Evolutionary conservation across 64 coral and sea anemone genomes (phyloP), one percentile per base, ranked within the genome.

Genomic region (Porites lutea): DNA sequence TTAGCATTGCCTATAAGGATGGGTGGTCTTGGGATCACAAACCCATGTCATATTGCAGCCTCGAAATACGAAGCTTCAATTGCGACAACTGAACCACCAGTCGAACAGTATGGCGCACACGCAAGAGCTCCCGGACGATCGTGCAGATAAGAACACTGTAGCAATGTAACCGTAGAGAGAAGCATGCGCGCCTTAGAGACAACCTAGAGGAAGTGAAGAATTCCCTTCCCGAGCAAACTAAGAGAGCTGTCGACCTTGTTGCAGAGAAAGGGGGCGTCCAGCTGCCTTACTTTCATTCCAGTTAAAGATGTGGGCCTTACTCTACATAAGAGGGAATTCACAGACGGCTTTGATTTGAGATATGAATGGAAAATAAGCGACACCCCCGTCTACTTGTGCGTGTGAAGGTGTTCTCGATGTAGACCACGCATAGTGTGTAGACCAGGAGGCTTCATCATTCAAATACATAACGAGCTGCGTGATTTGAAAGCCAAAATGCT

Each of bases 101-200:
- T 82, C 59, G n/a, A 55, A 64, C 78, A 82, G 78, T 59, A 12
- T 22, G 78, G 49, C 78, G 7, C 78, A 55, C 49, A 64, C 78
- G 59, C 78, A 82, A 48, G 78, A 82, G 59, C 78, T 82, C 78
- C 78, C 78, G 78, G 78, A 82, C 27, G 78, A 82, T 64, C 5
- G 58, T 55, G 78, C 52, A 64, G n/a, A 82, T n/a, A 13, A 13
- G 78, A 64, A 57, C 78, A 55, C 27, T 82, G 52, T 13, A 60
- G 78, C 78, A 82, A 44, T 64, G 78, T 82, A 82, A 59, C 49
- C 50, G 78, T 21, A 58, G 78, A 82, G 78, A 82, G n/a, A 82
- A 82, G 18, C 49, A 82, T 44, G 2, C 18, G 23, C 78, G 59
- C 59, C 78, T 20, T 64, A 82, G 2, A 59, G 54, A 82, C 54